Evolutionary conservation across 2,113 vertebrate species (phyloP).

Genomic region (Chlorodrepanis virens): DNA sequence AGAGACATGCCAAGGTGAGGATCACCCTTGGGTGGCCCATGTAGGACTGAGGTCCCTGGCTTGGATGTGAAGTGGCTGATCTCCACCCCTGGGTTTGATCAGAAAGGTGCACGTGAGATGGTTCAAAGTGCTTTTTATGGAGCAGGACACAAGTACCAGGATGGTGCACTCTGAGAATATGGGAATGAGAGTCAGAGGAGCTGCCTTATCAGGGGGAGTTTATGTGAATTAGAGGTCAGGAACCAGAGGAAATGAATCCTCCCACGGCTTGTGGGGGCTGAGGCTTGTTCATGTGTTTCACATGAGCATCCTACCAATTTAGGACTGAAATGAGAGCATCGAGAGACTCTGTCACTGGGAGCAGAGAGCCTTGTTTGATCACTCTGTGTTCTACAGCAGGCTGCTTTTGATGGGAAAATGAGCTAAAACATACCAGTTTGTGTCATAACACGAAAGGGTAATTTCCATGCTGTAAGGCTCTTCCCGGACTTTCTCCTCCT

Average conservation of each 20-base stretch:
- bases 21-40: background rate
- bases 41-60: background rate
- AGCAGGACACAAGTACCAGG: background rate
- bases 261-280: background rate
- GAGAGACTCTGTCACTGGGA: background rate
- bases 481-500: background rate
- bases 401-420: background rate
- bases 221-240: background rate
- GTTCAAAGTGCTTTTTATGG: background rate
- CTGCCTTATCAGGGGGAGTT: background rate
- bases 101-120: background rate
- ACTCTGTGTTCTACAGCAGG: fast-evolving
- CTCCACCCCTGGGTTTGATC: background rate
- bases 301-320: background rate
- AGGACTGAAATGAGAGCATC: background rate
- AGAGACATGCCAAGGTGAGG: background rate
- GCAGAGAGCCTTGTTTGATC: background rate
- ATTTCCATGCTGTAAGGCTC: fast-evolving
- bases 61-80: background rate
- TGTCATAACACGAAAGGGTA: background rate
- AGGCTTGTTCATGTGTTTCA: background rate
- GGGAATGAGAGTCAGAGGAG: background rate
- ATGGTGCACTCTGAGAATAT: background rate
- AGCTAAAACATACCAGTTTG: background rate
- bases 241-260: constrained; percentile 14